Evolutionary conservation across 2,888 invertebrate genomes (phyloP).

Genomic region (Tolmerus cingulatus): DNA sequence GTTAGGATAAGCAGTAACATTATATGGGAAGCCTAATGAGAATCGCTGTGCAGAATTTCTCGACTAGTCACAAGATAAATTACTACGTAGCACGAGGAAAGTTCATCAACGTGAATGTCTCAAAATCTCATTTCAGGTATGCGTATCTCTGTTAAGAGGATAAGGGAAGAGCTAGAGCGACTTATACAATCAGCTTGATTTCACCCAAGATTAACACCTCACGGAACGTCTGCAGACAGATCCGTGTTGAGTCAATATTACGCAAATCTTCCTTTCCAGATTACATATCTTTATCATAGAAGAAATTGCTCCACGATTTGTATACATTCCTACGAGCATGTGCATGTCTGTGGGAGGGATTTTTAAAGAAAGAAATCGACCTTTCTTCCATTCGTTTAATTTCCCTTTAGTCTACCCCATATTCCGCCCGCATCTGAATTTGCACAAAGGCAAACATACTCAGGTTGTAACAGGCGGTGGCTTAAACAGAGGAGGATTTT

Average conservation of each 20-base stretch:
- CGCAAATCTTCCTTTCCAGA: not conserved
- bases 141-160: not conserved
- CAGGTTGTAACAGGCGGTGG: not conserved
- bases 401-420: not conserved
- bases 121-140: not conserved
- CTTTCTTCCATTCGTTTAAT: not conserved
- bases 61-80: not conserved
- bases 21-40: not conserved
- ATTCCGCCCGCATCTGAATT: not conserved
- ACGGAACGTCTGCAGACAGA: not conserved
- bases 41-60: not conserved
- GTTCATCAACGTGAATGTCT: not conserved
- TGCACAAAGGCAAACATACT: not conserved
- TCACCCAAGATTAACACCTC: not conserved
- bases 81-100: not conserved
- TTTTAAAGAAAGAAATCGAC: not conserved
- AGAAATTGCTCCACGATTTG: not conserved
- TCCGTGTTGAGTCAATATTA: not conserved
- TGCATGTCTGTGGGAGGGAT: not conserved
- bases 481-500: not conserved
- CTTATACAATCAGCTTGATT: not conserved
- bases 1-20: not conserved
- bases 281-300: not conserved
- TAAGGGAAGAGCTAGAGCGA: not conserved
- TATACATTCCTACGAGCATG: not conserved